Evolutionary conservation across 35 echinoderm and acorn worm species (phyloP), one percentile per base, ranked within the genome.

Genomic region (Holothuria glaberrima): DNA sequence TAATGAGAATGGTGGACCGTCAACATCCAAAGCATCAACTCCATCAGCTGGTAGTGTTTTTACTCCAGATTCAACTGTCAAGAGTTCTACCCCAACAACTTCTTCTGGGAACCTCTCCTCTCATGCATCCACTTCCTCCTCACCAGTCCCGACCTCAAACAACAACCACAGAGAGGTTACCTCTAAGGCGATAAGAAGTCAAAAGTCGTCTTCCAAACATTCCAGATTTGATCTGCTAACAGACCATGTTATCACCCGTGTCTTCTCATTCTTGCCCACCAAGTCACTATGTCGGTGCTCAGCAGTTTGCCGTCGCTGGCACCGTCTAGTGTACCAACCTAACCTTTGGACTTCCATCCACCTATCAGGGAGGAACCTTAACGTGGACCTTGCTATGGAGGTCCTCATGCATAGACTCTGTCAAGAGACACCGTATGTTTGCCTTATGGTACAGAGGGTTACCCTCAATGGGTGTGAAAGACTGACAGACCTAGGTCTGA

Each of bases 201-300:
- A 48, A 10, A 20, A 57, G 29, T 54, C 48, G 52, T 84, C 89
- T 68, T 48, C 58, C 54, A 68, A 68, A 32, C 74, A 90, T 56
- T 94, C 92, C 17, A 86, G 88, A 56, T 99, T 95, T 86, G 97
- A 95, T 80, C 71, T 57, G 48, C 77, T 99, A 46, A 58, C 93
- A 12, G 93, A 99, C 64, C 66, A 74, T 62, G 74, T 99, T 35
- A 93, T 99, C 88, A 99, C 93, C 34, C 88, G 83, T 57, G 92
- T 99, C 52, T 99, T 99, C 57, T 93, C 97, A 27, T 99, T 93
- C 86, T 89, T 99, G 82, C 85, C 97, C 30, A 93, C 93, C n/a
- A 93, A 86, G 69, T 71, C 90, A 1, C 68, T 99, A 61, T 99
- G 97, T 85, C 94, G 91, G 70, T 93, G 93, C 60, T 91, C 93